Evolutionary conservation across 1,140 invertebrate genomes (phyloP), one percentile per base, ranked within the genome.

Genomic region (Batillaria attramentaria): DNA sequence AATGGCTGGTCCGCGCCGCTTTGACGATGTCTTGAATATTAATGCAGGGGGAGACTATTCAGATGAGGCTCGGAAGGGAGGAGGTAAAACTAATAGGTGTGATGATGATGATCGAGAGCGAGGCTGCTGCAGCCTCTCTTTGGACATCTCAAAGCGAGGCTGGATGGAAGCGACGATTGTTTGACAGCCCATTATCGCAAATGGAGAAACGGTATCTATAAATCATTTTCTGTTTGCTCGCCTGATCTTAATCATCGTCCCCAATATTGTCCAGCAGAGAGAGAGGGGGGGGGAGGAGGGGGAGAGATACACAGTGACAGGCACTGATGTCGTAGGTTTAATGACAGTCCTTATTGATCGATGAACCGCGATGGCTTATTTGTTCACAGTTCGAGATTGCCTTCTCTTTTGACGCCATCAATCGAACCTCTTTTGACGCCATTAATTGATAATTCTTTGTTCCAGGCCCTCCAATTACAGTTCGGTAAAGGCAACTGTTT

Each of bases 11-110:
- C 57, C 24, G 57, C 33, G 33, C 33, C 33, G 57, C 33, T 62
- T 31, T 72, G 69, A 41, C 39, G 33, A 75, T 75, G 65, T 78
- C 76, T 78, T 78, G 69, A 78, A 78, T 78, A 78, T 78, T 78
- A 68, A 78, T 78, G 46, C 41, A 35, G 76, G n/a, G 57, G n/a
- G 24, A 62, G 57, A 62, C 57, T 62, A 31, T 31, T 8, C 57
- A 62, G 57, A n/a, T 31, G 57, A 62, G n/a, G n/a, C 57, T 13
- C n/a, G 8, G n/a, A 18, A 31, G 13, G 33, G 57, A 24, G n/a
- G 10, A 62, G 57, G 57, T 62, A 35, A 66, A 24, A 57, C 76
- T 43, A 42, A n/a, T n/a, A n/a, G n/a, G n/a, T n/a, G n/a, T n/a
- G n/a, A n/a, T n/a, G n/a, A n/a, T n/a, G n/a, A n/a, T n/a, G n/a